Base-by-base conservation (phyloP, 1,140 invertebrate genomes). In the Luehdorfia chinensis region DNA sequence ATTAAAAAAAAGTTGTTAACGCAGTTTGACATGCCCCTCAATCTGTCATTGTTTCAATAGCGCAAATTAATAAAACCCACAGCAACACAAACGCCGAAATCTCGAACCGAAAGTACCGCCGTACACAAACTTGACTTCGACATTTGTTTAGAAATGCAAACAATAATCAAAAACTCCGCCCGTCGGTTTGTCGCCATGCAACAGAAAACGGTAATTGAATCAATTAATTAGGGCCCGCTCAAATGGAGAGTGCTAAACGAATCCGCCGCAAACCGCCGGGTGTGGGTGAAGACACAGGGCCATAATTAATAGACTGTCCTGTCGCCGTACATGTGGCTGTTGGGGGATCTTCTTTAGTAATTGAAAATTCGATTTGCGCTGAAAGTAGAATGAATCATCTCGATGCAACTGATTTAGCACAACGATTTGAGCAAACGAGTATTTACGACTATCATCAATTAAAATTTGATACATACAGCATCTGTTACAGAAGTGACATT, bases 191-290 rank as follows among this genome's bases (percentile, higher is more conserved):
- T 43, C 25, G 37, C 21, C 27, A 14, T 13, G 27, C 32, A 44
- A 34, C 39, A 51, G 50, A 51, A 52, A 47, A 37, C 50, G 16
- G n/a, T 53, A 53, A 66, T 61, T 53, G 41, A 61, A 66, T 65
- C 58, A 61, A 61, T 55, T 62, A 56, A 53, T 59, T 59, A 57
- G 37, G 31, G 16, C 30, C 50, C 14, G 33, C 16, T 23, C 23
- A 27, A 13, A 27, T 15, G 21, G 34, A 37, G 45, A 44, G 47
- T 46, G 41, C 41, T 48, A 49, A 53, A 47, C 36, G 50, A 31
- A 53, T 46, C 44, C 5, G 12, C 36, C 36, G 21, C 36, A 39
- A 14, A 25, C 21, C 33, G 33, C 18, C 19, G 19, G 19, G 19
- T 21, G 27, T 30, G 31, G 36, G 36, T 27, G 36, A 39, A 39